These are phyloP conservation scores for Phacellophora camtschatica DNA, from an alignment of 30 jellyfish, hydroid and myxozoan genomes.

Conservation along the genomic window DNA sequence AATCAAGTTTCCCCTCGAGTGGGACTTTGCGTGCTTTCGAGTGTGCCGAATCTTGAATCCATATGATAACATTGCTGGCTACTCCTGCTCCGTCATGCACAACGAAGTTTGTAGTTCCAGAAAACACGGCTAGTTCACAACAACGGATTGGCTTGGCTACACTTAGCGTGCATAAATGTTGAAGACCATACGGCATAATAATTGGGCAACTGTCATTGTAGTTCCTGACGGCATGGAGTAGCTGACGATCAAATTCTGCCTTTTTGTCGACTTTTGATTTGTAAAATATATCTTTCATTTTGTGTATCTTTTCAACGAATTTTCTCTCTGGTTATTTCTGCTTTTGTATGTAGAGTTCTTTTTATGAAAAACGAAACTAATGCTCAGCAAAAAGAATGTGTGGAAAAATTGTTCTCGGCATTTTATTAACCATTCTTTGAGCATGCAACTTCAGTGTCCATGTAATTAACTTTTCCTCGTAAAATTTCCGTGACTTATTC, in stretches of 20 bases:
- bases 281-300: slow-evolving; percentile 13
- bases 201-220: slow-evolving; percentile 15
- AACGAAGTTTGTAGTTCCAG: slow-evolving; percentile 54
- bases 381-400: too few relatives aligned
- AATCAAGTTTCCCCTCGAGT: slow-evolving; percentile 15
- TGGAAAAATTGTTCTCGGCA: too few relatives aligned
- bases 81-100: slow-evolving; percentile 86
- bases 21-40: slow-evolving; percentile 17
- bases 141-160: slow-evolving; percentile 78
- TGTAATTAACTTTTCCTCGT: too few relatives aligned
- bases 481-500: too few relatives aligned
- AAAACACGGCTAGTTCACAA: slow-evolving; percentile 13
- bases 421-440: too few relatives aligned
- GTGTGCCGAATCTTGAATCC: slow-evolving; percentile 60
- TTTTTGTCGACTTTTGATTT: slow-evolving; percentile 28
- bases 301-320: background rate
- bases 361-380: too few relatives aligned
- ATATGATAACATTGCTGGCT: slow-evolving; percentile 48
- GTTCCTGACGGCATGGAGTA: background rate
- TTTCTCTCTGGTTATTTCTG: too few relatives aligned
- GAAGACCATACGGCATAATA: slow-evolving; percentile 68
- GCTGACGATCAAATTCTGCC: background rate
- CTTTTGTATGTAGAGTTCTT: too few relatives aligned
- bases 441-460: too few relatives aligned
- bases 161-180: slow-evolving; percentile 15